Conservation (phyloP, 2,113 vertebrate genomes). For the Dipodomys merriami region DNA sequence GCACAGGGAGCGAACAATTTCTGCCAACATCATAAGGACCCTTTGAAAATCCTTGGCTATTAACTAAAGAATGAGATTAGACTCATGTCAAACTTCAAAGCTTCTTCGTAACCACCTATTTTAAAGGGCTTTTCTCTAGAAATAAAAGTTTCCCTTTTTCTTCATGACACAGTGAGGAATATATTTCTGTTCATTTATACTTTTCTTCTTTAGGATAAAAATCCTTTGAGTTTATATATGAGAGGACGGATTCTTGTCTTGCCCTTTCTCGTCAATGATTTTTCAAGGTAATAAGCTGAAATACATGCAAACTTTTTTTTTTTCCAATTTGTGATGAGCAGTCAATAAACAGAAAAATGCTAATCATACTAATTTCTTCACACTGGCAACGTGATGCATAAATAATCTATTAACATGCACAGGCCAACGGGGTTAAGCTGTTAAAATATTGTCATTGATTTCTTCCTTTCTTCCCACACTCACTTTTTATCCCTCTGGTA, state of each 20-base stretch:
- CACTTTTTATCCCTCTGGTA: constrained; percentile 80
- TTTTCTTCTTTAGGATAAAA: constrained; percentile 31
- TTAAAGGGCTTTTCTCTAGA: constrained; percentile 67
- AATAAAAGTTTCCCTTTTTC: constrained; percentile 72
- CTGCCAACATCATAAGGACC: constrained; percentile 67
- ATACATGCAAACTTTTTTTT: constrained; percentile 80
- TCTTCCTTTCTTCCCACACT: constrained; percentile 71
- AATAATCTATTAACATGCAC: constrained; percentile 83
- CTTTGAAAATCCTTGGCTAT: constrained; percentile 73
- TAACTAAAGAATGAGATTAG: constrained; percentile 78
- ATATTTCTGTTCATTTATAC: constrained; percentile 62
- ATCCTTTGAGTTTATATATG: constrained; percentile 45
- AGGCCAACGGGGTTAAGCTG: constrained; percentile 85
- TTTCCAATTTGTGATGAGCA: constrained; percentile 81
- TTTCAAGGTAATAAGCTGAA: constrained; percentile 83
- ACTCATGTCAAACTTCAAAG: constrained; percentile 77
- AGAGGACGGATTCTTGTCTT: constrained; percentile 49
- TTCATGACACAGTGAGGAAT: constrained; percentile 62
- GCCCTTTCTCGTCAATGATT: constrained; percentile 69
- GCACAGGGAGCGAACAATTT: constrained; percentile 34
- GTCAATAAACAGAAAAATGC: constrained; percentile 85
- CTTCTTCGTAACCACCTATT: constrained; percentile 63
- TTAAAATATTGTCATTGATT: constrained; percentile 89
- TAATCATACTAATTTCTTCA: constrained; percentile 85
- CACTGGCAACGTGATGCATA: constrained; percentile 79